Conservation (phyloP, 2,888 invertebrate species). For the Alsophila aescularia region DNA sequence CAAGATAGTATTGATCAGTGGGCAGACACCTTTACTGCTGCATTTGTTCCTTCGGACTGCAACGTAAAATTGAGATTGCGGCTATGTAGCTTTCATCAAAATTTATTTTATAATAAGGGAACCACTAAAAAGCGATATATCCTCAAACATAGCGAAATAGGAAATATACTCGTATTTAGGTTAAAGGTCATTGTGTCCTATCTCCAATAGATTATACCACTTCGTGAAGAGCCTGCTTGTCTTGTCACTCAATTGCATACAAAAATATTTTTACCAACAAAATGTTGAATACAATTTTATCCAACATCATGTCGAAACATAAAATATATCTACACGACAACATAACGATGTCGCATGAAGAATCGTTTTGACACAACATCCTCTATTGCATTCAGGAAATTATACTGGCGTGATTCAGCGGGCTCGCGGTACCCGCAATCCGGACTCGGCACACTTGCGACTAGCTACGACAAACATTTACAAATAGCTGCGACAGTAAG, state of each 20-base stretch:
- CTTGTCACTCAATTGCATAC: no score
- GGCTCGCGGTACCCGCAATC: slow-evolving; percentile 32
- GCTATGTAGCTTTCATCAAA: no score
- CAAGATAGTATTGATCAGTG: slow-evolving; percentile 27
- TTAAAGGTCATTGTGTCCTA: no score
- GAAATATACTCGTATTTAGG: no score
- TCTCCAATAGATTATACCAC: no score
- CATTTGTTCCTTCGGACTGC: not conserved
- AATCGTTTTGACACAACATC: slow-evolving; percentile 43
- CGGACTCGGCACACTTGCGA: slow-evolving; percentile 29
- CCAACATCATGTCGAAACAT: slow-evolving; percentile 13
- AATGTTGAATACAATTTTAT: not conserved
- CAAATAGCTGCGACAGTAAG: not conserved
- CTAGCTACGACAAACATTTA: slow-evolving; percentile 12
- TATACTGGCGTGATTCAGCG: slow-evolving; percentile 55
- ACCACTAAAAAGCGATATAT: no score
- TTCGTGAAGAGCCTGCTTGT: no score
- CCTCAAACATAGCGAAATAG: no score
- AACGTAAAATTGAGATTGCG: no score
- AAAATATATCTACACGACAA: slow-evolving; percentile 32
- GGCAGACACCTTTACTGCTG: slow-evolving; percentile 9
- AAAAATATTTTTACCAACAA: no score
- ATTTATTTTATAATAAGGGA: no score
- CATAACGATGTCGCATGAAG: slow-evolving; percentile 41
- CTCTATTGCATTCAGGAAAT: slow-evolving; percentile 55